Percentiles rank a stretch among this genome's conserved stretches.
Evolutionary conservation across 2,888 invertebrate genomes (phyloP).

Genomic region (Drosophila quinaria): DNA sequence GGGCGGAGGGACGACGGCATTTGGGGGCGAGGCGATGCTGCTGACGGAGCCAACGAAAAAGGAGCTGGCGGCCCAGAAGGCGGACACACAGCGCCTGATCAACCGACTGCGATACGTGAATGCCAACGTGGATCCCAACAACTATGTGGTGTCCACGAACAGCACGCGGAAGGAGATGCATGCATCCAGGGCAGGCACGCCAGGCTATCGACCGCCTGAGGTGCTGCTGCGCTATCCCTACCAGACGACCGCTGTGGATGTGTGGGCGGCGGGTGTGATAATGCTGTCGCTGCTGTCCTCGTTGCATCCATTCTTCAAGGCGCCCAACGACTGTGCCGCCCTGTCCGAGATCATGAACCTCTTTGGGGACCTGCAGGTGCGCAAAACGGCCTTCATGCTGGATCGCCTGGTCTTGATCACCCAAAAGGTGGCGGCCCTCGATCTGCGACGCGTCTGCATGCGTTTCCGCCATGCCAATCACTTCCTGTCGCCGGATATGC

Average conservation of each 20-base stretch:
- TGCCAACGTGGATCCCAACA: conserved; percentile 88
- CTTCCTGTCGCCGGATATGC: conserved; percentile 76
- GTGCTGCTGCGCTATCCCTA: conserved; percentile 91
- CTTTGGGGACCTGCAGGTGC: conserved; percentile 90
- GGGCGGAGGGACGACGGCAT: conserved; percentile 37
- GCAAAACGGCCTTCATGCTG: conserved; percentile 89
- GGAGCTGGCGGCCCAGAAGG: conserved; percentile 74
- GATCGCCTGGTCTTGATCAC: conserved; percentile 87
- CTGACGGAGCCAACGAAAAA: conserved; percentile 88
- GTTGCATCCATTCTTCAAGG: conserved; percentile 94
- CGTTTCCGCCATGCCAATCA: conserved; percentile 84
- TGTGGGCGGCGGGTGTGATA: conserved; percentile 96
- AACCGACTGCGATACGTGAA: conserved; percentile 85
- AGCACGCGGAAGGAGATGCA: conserved; percentile 88
- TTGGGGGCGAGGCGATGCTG: conserved; percentile 31
- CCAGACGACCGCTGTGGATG: conserved; percentile 94
- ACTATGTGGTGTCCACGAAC: conserved; percentile 88
- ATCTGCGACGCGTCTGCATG: conserved; percentile 86
- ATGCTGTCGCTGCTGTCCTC: conserved; percentile 91
- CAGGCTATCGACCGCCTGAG: conserved; percentile 95
- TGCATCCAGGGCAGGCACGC: conserved; percentile 94
- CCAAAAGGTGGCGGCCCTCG: conserved; percentile 86
- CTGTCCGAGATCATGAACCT: conserved; percentile 93
- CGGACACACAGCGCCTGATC: conserved; percentile 73
- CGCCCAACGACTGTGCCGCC: conserved; percentile 91